A percentile compares a stretch with the other conserved stretches of the same genome.
These are phyloP conservation scores for Pygathrix nemaeus DNA, from an alignment of 2,113 vertebrate genomes.

Conservation along the genomic window DNA sequence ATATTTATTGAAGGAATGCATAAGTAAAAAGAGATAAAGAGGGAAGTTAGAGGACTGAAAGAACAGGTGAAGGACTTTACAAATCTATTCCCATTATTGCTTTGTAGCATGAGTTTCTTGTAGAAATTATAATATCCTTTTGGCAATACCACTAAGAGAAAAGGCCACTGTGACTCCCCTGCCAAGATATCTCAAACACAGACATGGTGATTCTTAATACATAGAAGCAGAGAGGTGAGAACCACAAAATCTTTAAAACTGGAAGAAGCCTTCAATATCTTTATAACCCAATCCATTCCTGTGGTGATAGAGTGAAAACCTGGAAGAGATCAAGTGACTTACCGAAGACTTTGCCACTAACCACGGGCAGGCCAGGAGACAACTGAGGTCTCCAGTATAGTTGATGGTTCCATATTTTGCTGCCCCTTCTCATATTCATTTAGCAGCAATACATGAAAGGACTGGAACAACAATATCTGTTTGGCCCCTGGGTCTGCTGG, in stretches of 20 bases:
- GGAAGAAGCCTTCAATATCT: background rate
- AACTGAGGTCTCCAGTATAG: background rate
- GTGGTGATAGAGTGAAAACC: background rate
- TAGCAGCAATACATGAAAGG: background rate
- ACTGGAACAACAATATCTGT: background rate
- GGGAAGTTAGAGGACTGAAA: background rate
- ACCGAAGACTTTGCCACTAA: background rate
- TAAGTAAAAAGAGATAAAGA: background rate
- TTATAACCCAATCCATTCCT: background rate
- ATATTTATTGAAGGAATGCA: background rate
- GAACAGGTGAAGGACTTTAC: background rate
- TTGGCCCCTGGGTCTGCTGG: background rate
- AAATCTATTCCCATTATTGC: background rate
- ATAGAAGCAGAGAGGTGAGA: constrained; percentile 16
- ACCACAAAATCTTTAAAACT: background rate
- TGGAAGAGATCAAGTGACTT: background rate
- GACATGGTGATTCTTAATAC: background rate
- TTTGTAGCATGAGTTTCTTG: background rate
- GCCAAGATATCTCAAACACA: background rate
- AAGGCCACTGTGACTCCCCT: background rate
- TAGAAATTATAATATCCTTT: background rate
- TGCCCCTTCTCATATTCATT: background rate
- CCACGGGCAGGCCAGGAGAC: background rate
- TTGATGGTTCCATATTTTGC: background rate
- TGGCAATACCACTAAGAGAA: background rate